Evolutionary conservation across 2,888 invertebrate species (phyloP), one percentile per base, ranked within the genome.

Genomic region (Psylliodes chrysocephalus): DNA sequence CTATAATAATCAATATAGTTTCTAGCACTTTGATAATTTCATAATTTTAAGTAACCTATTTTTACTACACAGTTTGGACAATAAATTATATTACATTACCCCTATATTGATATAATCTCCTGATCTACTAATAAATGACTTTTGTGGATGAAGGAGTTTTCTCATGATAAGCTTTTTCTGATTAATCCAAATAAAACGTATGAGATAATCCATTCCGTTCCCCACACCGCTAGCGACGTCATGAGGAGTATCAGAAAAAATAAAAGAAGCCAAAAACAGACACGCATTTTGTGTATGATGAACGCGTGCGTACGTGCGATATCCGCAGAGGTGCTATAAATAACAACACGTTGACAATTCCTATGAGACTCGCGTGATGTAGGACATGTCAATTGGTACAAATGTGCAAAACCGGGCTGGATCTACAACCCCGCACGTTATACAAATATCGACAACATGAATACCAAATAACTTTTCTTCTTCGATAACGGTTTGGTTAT

Each of bases 341-440:
- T 79, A 78, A 78, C 76, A 67, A 69, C 74, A 73, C 75, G 75
- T 73, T 73, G 76, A 76, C 77, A 77, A 78, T 77, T 75, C 79
- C 76, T 60, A 57, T 35, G 78, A 78, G 79, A 79, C 76, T 78
- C 69, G 71, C 76, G 76, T 79, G 79, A 79, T 79, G 78, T 79
- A 79, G 78, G 75, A 78, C 79, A 77, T 79, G 80, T 79, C 80
- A 79, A 80, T 79, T 79, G 77, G 69, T 75, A 77, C 72, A 73
- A 75, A 74, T 74, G 73, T 68, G 70, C 69, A 70, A 66, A 68
- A 72, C 70, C 66, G 63, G 66, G 68, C 56, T 66, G 67, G 64
- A 69, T 60, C 68, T 66, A 69, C 69, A 71, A 65, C 68, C 54
- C 62, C 63, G 59, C 69, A 70, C 71, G 70, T 71, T 67, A 62